Evolutionary conservation across 1,140 invertebrate species (phyloP).

Genomic region (Carcinoscorpius rotundicauda): DNA sequence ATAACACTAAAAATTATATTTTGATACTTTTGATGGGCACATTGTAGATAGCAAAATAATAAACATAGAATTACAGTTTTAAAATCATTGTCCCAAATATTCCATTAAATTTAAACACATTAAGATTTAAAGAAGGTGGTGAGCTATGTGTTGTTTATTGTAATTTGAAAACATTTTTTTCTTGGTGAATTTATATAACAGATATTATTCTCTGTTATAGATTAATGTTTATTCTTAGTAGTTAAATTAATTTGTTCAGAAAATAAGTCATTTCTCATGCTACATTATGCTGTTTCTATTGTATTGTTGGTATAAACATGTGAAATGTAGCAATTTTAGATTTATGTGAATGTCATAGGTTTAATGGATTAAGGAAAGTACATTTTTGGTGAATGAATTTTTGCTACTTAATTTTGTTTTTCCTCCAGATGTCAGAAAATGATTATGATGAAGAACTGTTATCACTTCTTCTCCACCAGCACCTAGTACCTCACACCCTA

Average conservation of each 20-base stretch:
- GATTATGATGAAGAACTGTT: slow-evolving; percentile 17
- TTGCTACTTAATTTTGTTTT: neutral
- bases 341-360: neutral
- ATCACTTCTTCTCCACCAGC: slow-evolving; percentile 7
- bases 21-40: neutral
- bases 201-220: too few species aligned
- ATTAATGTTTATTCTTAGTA: too few species aligned
- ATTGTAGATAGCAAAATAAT: neutral
- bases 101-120: too few species aligned
- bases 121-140: too few species aligned
- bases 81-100: too few species aligned
- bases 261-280: slow-evolving; percentile 8
- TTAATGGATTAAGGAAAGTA: neutral
- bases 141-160: too few species aligned
- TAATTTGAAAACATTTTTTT: too few species aligned
- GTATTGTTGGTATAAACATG: slow-evolving; percentile 8
- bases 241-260: neutral
- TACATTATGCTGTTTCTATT: slow-evolving; percentile 11
- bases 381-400: slow-evolving; percentile 4
- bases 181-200: too few species aligned
- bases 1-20: slow-evolving; percentile 2
- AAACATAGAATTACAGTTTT: too few species aligned
- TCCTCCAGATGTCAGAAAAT: slow-evolving; percentile 6
- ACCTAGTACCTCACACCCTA: slow-evolving; percentile 6
- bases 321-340: slow-evolving; percentile 9